phyloP scores from a whole-genome alignment of 2,797 vertebrate genomes.

The Lagorchestes hirsutus region DNA sequence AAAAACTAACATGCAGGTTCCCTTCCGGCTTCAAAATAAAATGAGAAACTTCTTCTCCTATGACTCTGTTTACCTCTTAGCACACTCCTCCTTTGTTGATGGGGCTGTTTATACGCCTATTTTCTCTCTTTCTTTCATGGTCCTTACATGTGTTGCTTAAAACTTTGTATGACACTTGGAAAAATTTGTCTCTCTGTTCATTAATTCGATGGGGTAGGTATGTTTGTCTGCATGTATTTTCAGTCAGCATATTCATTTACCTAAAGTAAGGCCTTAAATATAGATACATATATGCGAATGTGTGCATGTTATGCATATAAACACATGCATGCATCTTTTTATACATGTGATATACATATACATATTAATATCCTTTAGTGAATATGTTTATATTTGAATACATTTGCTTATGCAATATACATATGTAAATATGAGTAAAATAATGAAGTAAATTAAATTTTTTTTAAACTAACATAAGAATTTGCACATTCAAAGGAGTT shows the following conservation, averaged over 20 bases:
- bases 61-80: background rate
- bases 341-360: background rate
- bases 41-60: background rate
- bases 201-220: background rate
- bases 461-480: background rate
- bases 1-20: slow-evolving; percentile 10
- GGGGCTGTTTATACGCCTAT: background rate
- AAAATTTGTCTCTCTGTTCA: background rate
- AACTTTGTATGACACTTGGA: background rate
- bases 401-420: background rate
- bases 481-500: background rate
- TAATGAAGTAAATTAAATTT: background rate
- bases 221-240: background rate
- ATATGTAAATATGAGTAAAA: background rate
- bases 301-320: background rate
- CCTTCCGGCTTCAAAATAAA: background rate
- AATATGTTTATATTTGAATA: background rate
- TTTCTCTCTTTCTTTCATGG: background rate
- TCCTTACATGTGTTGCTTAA: background rate
- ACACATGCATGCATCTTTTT: background rate
- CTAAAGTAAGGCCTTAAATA: background rate
- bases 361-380: background rate
- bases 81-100: background rate
- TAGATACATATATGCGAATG: background rate
- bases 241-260: background rate